These are phyloP conservation scores for Cephus spinipes DNA, from an alignment of 2,888 invertebrate genomes.

Conservation along the genomic window DNA sequence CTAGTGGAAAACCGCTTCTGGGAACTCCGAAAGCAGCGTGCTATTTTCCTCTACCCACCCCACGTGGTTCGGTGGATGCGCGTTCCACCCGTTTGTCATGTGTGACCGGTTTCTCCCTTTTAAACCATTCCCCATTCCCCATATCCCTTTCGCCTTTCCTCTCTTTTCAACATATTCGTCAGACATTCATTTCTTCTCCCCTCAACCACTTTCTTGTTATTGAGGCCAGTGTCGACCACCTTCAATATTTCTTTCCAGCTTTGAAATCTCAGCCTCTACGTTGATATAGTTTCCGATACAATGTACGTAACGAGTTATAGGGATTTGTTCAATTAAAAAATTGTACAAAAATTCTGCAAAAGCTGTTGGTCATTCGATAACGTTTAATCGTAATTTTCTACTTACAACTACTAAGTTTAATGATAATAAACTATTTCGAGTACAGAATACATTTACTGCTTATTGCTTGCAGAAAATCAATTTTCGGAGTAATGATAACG, in stretches of 20 bases:
- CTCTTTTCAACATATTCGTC: not conserved
- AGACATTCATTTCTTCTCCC: not conserved
- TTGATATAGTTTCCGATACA: not conserved
- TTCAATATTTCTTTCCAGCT: not conserved
- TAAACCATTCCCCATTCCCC: not conserved
- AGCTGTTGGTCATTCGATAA: not conserved
- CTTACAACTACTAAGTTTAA: not conserved
- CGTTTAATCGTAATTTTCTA: not conserved
- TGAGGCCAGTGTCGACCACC: not conserved
- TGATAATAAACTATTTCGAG: not conserved
- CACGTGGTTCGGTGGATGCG: not conserved
- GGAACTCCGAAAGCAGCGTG: not conserved
- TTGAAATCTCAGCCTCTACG: not conserved
- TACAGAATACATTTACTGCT: not conserved
- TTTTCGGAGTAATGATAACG: not conserved
- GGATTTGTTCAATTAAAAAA: not conserved
- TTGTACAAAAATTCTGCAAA: too few relatives aligned
- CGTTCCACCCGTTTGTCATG: constrained; percentile 3
- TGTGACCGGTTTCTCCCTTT: not conserved
- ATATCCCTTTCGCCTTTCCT: not conserved
- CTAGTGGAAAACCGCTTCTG: constrained; percentile 14
- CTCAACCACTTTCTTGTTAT: not conserved
- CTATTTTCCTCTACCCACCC: not conserved
- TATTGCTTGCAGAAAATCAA: not conserved
- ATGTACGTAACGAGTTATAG: not conserved